Evolutionary conservation across 2,888 invertebrate genomes (phyloP), one percentile per base, ranked within the genome.

Genomic region (Gastrophysa polygoni): DNA sequence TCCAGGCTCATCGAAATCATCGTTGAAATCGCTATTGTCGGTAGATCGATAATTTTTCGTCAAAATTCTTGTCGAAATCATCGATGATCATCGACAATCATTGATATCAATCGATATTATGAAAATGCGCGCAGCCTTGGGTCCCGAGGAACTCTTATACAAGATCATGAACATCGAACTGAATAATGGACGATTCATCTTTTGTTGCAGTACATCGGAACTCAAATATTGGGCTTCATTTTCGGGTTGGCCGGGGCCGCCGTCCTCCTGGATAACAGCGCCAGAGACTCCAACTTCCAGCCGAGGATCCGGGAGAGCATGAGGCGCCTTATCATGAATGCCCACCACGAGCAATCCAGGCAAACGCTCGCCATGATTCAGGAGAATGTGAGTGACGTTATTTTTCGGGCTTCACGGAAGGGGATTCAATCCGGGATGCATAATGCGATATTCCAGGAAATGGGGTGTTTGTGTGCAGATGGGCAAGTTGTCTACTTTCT

Each of bases 211-310:
- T 91, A 88, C 73, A 86, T 91, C 70, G 89, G 85, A n/a, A 83
- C 90, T 5, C 91, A 95, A 82, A 81, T 87, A 8, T 81, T 89
- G 4, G 84, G 88, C 51, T 92, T 94, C 76, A 77, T 93, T 8
- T 83, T 90, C 49, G 89, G 91, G 6, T 78, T 93, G 18, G 81
- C 88, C 0, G 95, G 95, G 1, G 86, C 92, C 0, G 90, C 90
- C 8, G 87, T 93, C 20, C 85, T 93, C 0, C 80, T 95, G 63
- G 90, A 91, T 78, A 91, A 89, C 81, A 93, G 93, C 63, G 91
- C 93, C 0, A 88, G 91, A 73, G 87, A 92, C 80, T 93, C 94
- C 55, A 85, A 87, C 65, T 86, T 95, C 69, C 93, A 93, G 75
- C 93, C 93, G 0, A 82, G 91, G 68, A 88, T 95, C 70, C 85